These are phyloP conservation scores for Oscheius sp. DNA, from an alignment of 2,888 invertebrate genomes.

Conservation along the genomic window DNA sequence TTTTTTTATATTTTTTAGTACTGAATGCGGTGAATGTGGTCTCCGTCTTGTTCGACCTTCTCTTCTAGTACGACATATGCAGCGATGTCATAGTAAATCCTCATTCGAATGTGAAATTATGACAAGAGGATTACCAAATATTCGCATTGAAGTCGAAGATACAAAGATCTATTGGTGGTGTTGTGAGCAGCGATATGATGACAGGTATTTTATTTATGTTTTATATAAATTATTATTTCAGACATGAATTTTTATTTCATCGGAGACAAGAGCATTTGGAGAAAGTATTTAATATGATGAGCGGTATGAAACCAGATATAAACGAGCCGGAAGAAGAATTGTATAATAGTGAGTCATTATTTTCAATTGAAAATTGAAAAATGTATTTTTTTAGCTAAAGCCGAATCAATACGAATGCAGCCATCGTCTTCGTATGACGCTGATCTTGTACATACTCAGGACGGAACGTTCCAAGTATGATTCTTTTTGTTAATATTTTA, in stretches of 20 bases:
- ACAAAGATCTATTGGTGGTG: constrained; percentile 54
- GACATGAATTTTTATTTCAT: constrained; percentile 23
- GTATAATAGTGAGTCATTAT: not conserved
- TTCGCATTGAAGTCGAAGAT: constrained; percentile 43
- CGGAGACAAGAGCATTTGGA: constrained; percentile 16
- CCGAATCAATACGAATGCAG: not conserved
- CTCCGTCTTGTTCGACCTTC: constrained; percentile 58
- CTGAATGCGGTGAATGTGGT: constrained; percentile 61
- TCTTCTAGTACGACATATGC: constrained; percentile 64
- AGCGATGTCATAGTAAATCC: constrained; percentile 57
- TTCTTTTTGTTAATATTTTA: not conserved
- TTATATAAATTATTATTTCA: not conserved
- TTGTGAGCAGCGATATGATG: constrained; percentile 47
- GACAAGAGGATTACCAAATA: constrained; percentile 20
- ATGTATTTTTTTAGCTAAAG: not conserved
- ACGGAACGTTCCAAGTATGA: not conserved
- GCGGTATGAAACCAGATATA: constrained; percentile 5
- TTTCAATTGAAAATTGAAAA: not conserved
- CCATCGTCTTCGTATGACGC: constrained; percentile 25
- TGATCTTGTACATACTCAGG: constrained; percentile 33
- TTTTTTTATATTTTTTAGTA: constrained; percentile 31
- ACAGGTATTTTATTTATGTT: constrained; percentile 31
- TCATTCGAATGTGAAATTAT: constrained; percentile 44
- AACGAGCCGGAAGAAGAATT: not conserved
- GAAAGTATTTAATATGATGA: too few relatives aligned